Base-by-base conservation (phyloP, 2,888 invertebrate genomes). In the Cheilosia urbana region DNA sequence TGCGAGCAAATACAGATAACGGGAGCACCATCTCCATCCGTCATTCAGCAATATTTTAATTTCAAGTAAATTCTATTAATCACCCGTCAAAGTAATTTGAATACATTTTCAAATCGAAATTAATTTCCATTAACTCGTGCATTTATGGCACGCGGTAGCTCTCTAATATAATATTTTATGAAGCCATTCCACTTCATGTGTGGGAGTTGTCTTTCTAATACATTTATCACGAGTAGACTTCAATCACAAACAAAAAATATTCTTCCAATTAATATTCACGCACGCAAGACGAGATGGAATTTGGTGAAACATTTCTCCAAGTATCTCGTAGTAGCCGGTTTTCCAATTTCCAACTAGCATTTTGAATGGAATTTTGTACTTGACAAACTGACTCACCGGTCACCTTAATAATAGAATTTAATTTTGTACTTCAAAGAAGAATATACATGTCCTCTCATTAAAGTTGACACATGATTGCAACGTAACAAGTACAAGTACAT, bases 381-480 rank as follows among this genome's bases (percentile, higher is more conserved):
- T 24, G 13, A 1, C 13, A 51, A 51, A 51, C n/a, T 66, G 68
- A 69, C 42, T 77, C 77, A 69, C 19, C 24, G 17, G 49, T 60
- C 66, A 27, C n/a, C 4, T 47, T 24, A 6, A 7, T 24, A n/a
- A 37, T 49, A 45, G 5, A n/a, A 34, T 19, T 49, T 51, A 17
- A 47, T 13, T 11, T 37, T 37, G 37, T 37, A 78, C 51, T 53
- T 69, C 19, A 19, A n/a, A 58, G 42, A 69, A 58, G 53, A 66
- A 45, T 37, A 69, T 11, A 15, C 30, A 47, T 17, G 45, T 57
- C 68, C 30, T 42, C 37, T 63, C 57, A 79, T 87, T 69, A 65
- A 69, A 66, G 72, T 77, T 83, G 82, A 68, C 65, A 84, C 62
- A 73, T 57, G 57, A 24, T 57, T 49, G 51, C 51, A 55, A 37